Conservation (phyloP, 2,113 vertebrate species). For the Sebastes fasciatus region DNA sequence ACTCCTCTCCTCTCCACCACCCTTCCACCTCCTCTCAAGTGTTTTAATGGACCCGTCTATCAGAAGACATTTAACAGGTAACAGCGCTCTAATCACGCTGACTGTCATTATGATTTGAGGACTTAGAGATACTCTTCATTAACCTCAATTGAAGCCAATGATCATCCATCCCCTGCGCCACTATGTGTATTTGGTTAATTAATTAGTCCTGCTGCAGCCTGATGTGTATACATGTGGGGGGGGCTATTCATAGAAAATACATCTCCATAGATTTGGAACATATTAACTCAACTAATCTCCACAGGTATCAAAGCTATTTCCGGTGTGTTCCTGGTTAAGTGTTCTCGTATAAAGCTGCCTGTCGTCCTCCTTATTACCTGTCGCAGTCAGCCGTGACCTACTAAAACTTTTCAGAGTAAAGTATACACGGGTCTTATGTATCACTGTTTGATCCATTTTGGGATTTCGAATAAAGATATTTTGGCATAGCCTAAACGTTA, state of each 20-base stretch:
- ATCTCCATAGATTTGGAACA: constrained; percentile 61
- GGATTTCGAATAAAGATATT: neutral
- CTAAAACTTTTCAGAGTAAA: constrained; percentile 8
- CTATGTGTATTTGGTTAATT: constrained; percentile 47
- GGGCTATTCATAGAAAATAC: constrained; percentile 62
- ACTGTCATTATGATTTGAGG: constrained; percentile 25
- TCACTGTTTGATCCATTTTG: neutral
- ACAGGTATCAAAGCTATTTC: constrained; percentile 58
- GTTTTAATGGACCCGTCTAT: neutral
- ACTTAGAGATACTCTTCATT: constrained; percentile 49
- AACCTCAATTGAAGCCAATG: constrained; percentile 59
- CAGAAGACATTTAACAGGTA: constrained; percentile 1
- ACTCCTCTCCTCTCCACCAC: neutral
- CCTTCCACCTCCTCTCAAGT: neutral
- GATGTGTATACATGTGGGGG: constrained; percentile 46
- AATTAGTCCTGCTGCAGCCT: constrained; percentile 54
- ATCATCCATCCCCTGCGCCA: constrained; percentile 18
- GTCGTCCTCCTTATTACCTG: constrained; percentile 45
- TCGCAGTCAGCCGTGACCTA: constrained; percentile 51
- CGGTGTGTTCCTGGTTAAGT: neutral
- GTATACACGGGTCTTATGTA: too few relatives aligned
- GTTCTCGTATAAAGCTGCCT: neutral
- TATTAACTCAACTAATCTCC: constrained; percentile 61
- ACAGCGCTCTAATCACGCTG: constrained; percentile 3
- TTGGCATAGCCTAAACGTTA: too few relatives aligned